phyloP scores from a whole-genome alignment of 1,140 invertebrate genomes.

The Drosophila kikkawai region DNA sequence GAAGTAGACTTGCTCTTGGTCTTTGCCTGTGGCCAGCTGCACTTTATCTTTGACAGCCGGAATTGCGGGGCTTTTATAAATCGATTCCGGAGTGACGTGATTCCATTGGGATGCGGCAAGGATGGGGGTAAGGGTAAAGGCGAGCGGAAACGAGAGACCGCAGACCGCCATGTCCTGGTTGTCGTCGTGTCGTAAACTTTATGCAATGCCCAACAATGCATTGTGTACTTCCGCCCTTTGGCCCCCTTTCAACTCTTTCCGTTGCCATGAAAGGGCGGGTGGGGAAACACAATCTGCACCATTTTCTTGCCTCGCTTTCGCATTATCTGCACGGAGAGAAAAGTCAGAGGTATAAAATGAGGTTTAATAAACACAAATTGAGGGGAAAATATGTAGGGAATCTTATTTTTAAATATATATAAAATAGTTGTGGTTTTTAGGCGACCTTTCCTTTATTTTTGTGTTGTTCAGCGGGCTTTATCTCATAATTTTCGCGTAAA shows the following conservation, averaged over 20 bases:
- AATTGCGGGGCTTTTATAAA: constrained; percentile 58
- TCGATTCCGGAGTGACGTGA: constrained; percentile 57
- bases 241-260: constrained; percentile 2
- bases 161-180: constrained; percentile 44
- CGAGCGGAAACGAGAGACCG: constrained; percentile 26
- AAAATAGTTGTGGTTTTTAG: too few species aligned
- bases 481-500: not conserved
- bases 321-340: constrained; percentile 54
- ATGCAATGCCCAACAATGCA: constrained; percentile 60
- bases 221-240: constrained; percentile 25
- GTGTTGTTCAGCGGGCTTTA: too few species aligned
- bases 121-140: not conserved
- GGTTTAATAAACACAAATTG: not conserved
- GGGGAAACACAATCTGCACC: constrained; percentile 64
- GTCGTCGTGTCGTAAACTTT: constrained; percentile 54
- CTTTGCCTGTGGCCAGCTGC: constrained; percentile 12
- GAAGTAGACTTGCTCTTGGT: not conserved
- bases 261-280: not conserved
- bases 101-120: constrained; percentile 14
- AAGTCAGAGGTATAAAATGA: not conserved
- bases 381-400: not conserved
- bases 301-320: constrained; percentile 65
- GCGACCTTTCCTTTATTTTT: too few species aligned
- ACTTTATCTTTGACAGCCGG: constrained; percentile 40
- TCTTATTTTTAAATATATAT: too few species aligned